phyloP scores from a whole-genome alignment of 2,888 invertebrate species.

The Pandemis corylana region DNA sequence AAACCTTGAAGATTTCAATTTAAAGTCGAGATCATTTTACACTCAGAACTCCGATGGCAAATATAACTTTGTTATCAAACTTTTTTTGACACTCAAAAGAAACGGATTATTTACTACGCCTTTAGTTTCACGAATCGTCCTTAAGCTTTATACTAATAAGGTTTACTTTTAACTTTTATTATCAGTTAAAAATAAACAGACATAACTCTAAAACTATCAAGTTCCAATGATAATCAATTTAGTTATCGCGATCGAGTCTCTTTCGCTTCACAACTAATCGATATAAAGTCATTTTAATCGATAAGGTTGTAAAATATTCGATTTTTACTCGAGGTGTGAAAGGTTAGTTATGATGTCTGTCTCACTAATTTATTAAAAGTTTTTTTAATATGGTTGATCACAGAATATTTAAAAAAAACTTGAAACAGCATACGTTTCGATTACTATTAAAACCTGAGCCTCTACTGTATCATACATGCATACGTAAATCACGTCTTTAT shows the following conservation, averaged over 20 bases:
- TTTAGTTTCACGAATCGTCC: background rate
- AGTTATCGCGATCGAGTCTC: constrained; percentile 30
- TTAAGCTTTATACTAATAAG: background rate
- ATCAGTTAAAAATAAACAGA: constrained; percentile 12
- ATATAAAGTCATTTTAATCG: constrained; percentile 26
- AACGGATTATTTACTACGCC: constrained; percentile 10
- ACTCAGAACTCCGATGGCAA: background rate
- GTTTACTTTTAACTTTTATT: background rate
- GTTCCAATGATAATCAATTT: constrained; percentile 39
- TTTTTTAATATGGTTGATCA: constrained; percentile 19
- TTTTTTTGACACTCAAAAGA: constrained; percentile 19
- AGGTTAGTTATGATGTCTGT: constrained; percentile 17
- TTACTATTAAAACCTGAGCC: too few relatives aligned
- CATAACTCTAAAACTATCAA: constrained; percentile 29
- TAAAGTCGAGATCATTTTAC: background rate
- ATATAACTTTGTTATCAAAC: constrained; percentile 11
- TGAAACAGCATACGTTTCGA: too few relatives aligned
- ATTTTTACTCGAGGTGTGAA: constrained; percentile 16
- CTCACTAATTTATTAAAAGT: constrained; percentile 25
- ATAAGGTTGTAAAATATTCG: constrained; percentile 22
- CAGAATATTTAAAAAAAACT: too few relatives aligned
- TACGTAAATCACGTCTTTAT: too few relatives aligned
- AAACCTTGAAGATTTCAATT: background rate
- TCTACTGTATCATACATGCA: too few relatives aligned
- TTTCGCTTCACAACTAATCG: constrained; percentile 8